Evolutionary conservation across 2,888 invertebrate species (phyloP).

Genomic region (Stenodera caucasica): DNA sequence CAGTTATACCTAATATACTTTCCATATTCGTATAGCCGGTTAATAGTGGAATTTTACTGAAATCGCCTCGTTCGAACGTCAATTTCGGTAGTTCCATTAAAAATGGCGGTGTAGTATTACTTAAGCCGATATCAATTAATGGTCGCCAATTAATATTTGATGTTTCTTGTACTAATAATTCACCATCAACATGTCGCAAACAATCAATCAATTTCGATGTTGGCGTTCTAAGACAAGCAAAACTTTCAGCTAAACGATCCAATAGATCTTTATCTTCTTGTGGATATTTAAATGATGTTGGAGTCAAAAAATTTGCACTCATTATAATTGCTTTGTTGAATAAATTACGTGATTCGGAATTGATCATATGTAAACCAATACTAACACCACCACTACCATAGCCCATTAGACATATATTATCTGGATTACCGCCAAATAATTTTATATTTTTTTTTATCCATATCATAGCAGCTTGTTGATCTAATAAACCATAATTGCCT

Average conservation of each 20-base stretch:
- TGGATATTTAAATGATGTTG: conserved; percentile 65
- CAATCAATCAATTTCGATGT: conserved; percentile 70
- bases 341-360: conserved; percentile 64
- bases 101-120: conserved; percentile 67
- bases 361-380: conserved; percentile 74
- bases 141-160: conserved; percentile 69
- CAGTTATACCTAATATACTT: conserved; percentile 66
- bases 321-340: conserved; percentile 78
- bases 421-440: conserved; percentile 73
- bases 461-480: conserved; percentile 76
- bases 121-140: conserved; percentile 71
- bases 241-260: conserved; percentile 66
- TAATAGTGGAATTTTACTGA: conserved; percentile 70
- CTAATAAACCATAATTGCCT: conserved; percentile 79
- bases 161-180: conserved; percentile 63
- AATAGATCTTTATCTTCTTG: conserved; percentile 65
- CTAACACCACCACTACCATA: conserved; percentile 81
- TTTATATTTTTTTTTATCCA: conserved; percentile 80
- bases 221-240: conserved; percentile 70
- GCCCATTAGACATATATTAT: conserved; percentile 76
- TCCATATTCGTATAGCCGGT: conserved; percentile 79
- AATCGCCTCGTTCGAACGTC: conserved; percentile 64
- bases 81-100: conserved; percentile 68
- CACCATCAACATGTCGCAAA: conserved; percentile 64
- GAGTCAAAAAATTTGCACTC: conserved; percentile 66